A percentile compares a stretch with the other conserved stretches of the same genome.
phyloP scores from a whole-genome alignment of 2,797 vertebrate genomes.

The Catamblyrhynchus diadema region DNA sequence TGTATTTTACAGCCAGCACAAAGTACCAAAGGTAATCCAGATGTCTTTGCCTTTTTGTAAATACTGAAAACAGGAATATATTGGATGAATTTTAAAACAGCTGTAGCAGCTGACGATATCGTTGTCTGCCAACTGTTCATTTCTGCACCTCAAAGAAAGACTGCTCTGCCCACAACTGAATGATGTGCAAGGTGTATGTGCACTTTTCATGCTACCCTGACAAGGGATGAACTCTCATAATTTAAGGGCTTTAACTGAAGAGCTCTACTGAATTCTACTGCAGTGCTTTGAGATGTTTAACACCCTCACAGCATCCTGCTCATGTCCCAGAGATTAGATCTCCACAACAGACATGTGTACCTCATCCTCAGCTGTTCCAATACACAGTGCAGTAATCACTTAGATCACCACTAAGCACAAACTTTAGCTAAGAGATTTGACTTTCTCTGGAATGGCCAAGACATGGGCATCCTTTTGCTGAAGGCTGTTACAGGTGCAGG shows the following conservation, averaged over 20 bases:
- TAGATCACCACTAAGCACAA: background rate
- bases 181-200: background rate
- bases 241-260: background rate
- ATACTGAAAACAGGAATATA: background rate
- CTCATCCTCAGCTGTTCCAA: background rate
- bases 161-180: background rate
- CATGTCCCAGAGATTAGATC: background rate
- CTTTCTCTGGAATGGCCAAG: background rate
- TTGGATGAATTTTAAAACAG: background rate
- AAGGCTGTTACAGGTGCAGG: background rate
- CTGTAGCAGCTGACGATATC: background rate
- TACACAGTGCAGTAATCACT: background rate
- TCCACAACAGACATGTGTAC: background rate
- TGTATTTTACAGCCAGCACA: background rate
- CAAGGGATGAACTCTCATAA: background rate
- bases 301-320: background rate
- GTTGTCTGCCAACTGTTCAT: background rate
- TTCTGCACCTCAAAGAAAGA: background rate
- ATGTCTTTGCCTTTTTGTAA: background rate
- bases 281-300: background rate
- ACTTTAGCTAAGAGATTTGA: background rate
- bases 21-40: background rate
- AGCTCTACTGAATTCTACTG: background rate
- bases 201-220: background rate
- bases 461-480: background rate